Evolutionary conservation across 2,888 invertebrate species (phyloP).

Genomic region (Drosophila monieri): DNA sequence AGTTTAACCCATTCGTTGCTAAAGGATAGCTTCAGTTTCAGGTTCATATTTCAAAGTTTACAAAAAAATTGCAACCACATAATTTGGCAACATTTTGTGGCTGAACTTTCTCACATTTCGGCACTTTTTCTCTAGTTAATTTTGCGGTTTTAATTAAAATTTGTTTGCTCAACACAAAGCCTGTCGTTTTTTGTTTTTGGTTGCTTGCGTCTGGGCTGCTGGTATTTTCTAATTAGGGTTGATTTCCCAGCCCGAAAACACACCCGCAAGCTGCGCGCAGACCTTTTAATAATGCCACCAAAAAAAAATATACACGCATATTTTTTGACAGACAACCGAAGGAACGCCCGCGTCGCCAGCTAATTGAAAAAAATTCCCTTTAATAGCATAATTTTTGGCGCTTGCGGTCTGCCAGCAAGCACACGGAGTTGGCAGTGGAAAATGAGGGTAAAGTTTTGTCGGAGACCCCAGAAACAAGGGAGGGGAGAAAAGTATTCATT

Average conservation of each 20-base stretch:
- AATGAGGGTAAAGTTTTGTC: neutral
- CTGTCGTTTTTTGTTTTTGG: slow-evolving; percentile 44
- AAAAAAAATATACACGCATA: slow-evolving; percentile 10
- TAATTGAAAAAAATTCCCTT: slow-evolving; percentile 67
- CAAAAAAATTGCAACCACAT: slow-evolving; percentile 44
- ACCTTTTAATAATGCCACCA: slow-evolving; percentile 42
- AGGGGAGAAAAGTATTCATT: neutral
- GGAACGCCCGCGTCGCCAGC: slow-evolving; percentile 29
- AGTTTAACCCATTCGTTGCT: neutral
- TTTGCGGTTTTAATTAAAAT: slow-evolving; percentile 71
- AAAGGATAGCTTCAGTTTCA: slow-evolving; percentile 3
- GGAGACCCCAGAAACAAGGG: neutral
- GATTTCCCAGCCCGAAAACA: slow-evolving; percentile 37
- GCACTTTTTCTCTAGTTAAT: slow-evolving; percentile 55
- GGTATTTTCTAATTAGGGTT: slow-evolving; percentile 64
- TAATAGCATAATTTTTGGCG: slow-evolving; percentile 66
- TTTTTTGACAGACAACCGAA: slow-evolving; percentile 38
- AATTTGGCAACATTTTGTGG: slow-evolving; percentile 69
- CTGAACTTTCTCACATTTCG: slow-evolving; percentile 65
- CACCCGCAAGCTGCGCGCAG: slow-evolving; percentile 56
- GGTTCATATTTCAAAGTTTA: neutral
- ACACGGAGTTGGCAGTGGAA: neutral
- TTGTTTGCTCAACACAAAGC: slow-evolving; percentile 56
- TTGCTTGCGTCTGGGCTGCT: slow-evolving; percentile 46
- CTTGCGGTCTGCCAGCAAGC: slow-evolving; percentile 28